Conservation (phyloP, 2,888 invertebrate species). For the Sicus ferrugineus region DNA sequence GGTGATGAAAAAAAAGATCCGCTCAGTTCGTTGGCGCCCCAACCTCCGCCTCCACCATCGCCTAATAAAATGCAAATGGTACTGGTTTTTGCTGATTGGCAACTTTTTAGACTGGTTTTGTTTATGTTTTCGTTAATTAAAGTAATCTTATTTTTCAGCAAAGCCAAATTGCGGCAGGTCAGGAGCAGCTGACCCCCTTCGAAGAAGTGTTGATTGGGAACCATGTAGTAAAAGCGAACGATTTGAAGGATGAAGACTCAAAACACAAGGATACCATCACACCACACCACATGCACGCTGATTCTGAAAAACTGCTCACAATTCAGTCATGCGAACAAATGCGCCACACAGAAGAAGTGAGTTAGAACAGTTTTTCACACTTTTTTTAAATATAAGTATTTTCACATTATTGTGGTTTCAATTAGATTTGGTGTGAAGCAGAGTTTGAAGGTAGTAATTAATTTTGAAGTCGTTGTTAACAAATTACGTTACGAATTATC, state of each 20-base stretch:
- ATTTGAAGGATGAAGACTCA: background rate
- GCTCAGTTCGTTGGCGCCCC: background rate
- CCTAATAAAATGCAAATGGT: background rate
- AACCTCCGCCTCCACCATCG: too few relatives aligned
- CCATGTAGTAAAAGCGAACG: background rate
- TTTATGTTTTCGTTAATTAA: slow-evolving; percentile 11
- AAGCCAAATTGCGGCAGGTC: slow-evolving; percentile 28
- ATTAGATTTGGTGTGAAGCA: too few relatives aligned
- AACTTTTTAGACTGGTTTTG: background rate
- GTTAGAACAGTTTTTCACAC: background rate
- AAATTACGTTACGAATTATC: too few relatives aligned
- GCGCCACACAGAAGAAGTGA: background rate
- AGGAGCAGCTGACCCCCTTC: background rate
- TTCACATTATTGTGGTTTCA: too few relatives aligned
- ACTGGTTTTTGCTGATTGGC: background rate
- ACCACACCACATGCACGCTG: too few relatives aligned
- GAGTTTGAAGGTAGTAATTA: too few relatives aligned
- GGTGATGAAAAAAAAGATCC: slow-evolving; percentile 9
- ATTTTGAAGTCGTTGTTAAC: too few relatives aligned
- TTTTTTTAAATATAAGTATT: too few relatives aligned
- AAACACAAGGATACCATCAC: too few relatives aligned
- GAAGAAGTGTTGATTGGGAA: slow-evolving; percentile 20
- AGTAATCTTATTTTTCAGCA: slow-evolving; percentile 14
- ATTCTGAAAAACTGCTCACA: too few relatives aligned
- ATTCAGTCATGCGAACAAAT: background rate